Evolutionary conservation across 1,140 invertebrate species (phyloP).

Genomic region (Saccostrea glomerata): DNA sequence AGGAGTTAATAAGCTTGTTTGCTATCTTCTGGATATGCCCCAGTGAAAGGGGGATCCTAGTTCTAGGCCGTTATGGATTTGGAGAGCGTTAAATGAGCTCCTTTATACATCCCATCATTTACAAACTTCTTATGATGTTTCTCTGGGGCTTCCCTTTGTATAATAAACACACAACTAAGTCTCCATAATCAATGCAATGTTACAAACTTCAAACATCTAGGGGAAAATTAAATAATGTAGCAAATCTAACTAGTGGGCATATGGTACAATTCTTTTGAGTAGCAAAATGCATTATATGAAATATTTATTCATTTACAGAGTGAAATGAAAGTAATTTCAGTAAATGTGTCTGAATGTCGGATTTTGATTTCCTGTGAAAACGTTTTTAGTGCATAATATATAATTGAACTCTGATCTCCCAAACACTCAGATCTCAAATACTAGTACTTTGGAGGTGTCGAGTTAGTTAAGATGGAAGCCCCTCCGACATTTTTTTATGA

Average conservation of each 20-base stretch:
- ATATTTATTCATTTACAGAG: not conserved
- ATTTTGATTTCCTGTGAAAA: not conserved
- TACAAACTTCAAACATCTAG: not conserved
- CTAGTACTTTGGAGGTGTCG: no score
- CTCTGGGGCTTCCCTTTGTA: not conserved
- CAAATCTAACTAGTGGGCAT: not conserved
- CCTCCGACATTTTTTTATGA: no score
- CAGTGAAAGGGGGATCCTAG: not conserved
- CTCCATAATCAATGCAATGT: not conserved
- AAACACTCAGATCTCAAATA: no score
- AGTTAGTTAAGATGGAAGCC: no score
- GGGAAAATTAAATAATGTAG: not conserved
- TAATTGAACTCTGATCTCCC: not conserved
- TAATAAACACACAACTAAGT: not conserved
- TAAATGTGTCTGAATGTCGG: not conserved
- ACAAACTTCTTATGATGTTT: not conserved
- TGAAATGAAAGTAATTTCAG: constrained; percentile 12
- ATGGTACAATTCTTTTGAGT: not conserved
- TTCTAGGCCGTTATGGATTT: not conserved
- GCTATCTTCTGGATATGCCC: not conserved
- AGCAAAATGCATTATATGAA: not conserved
- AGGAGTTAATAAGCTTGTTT: not conserved
- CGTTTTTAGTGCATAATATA: not conserved
- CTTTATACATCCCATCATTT: not conserved
- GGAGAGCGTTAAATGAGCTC: not conserved